A percentile compares a stretch with the other conserved stretches of the same genome.
Evolutionary conservation across 2,113 vertebrate species (phyloP).

Genomic region (Pleuronectes platessa): DNA sequence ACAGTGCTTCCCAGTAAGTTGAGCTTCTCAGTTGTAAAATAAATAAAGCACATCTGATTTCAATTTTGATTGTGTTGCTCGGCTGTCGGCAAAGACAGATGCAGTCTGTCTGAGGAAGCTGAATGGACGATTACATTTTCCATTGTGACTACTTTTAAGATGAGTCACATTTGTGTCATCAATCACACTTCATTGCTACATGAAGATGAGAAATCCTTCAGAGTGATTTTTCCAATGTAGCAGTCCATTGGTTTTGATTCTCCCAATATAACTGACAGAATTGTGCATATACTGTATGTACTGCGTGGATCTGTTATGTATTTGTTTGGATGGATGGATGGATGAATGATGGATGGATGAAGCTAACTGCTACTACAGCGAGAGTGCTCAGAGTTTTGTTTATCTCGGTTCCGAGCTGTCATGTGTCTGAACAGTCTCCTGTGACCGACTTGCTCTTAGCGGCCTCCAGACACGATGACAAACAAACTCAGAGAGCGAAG

Average conservation of each 20-base stretch:
- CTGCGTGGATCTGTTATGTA: background rate
- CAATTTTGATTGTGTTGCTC: background rate
- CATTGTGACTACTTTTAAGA: slow-evolving; percentile 5
- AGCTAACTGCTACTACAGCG: too few species aligned
- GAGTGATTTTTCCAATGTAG: background rate
- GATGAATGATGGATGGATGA: too few species aligned
- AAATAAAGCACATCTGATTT: background rate
- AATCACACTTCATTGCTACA: background rate
- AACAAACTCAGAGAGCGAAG: slow-evolving; percentile 27
- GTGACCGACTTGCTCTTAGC: slow-evolving; percentile 36
- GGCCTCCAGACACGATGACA: slow-evolving; percentile 24
- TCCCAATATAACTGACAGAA: too few species aligned
- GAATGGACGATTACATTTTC: slow-evolving; percentile 11
- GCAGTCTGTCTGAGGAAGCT: slow-evolving; percentile 11
- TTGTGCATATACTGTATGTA: background rate
- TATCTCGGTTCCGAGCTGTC: slow-evolving; percentile 10
- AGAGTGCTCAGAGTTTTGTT: background rate
- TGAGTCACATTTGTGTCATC: background rate
- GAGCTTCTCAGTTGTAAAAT: background rate
- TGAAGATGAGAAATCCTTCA: background rate
- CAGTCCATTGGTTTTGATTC: background rate
- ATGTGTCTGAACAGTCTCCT: slow-evolving; percentile 18
- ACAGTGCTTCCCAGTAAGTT: background rate
- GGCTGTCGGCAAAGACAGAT: slow-evolving; percentile 6
- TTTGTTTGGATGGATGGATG: too few species aligned